Conservation (phyloP, 2,113 vertebrate genomes). For the Calidris pugnax region DNA sequence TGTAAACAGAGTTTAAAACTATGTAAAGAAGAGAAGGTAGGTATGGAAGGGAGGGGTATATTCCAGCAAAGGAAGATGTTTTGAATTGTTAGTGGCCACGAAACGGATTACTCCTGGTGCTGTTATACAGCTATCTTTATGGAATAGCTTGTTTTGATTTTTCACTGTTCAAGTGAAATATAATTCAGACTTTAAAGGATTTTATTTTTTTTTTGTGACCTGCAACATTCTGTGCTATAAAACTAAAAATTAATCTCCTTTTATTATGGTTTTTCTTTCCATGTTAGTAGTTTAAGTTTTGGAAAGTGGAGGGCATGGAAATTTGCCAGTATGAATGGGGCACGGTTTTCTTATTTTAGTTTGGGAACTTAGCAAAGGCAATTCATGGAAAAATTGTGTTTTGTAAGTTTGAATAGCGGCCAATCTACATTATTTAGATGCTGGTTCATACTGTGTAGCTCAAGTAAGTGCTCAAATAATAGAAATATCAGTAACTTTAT, state of each 20-base stretch:
- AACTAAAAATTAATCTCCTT: not conserved
- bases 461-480: not conserved
- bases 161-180: not conserved
- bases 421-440: not conserved
- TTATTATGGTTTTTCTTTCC: not conserved
- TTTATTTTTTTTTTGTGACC: not conserved
- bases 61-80: not conserved
- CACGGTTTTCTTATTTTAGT: slow-evolving; percentile 18
- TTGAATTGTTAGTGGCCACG: not conserved
- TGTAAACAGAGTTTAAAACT: not conserved
- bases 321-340: not conserved
- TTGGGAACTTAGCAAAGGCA: not conserved
- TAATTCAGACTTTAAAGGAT: not conserved
- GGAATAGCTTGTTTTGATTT: not conserved
- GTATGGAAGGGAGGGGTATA: not conserved
- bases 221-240: not conserved
- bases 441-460: not conserved
- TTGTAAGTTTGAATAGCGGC: not conserved
- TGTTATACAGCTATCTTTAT: not conserved
- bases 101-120: not conserved
- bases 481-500: not conserved
- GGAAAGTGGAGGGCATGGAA: not conserved
- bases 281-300: not conserved
- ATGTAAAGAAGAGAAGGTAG: not conserved
- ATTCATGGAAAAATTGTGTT: slow-evolving; percentile 16